Conservation (phyloP, 2,797 vertebrate species). For the Coluber constrictor region DNA sequence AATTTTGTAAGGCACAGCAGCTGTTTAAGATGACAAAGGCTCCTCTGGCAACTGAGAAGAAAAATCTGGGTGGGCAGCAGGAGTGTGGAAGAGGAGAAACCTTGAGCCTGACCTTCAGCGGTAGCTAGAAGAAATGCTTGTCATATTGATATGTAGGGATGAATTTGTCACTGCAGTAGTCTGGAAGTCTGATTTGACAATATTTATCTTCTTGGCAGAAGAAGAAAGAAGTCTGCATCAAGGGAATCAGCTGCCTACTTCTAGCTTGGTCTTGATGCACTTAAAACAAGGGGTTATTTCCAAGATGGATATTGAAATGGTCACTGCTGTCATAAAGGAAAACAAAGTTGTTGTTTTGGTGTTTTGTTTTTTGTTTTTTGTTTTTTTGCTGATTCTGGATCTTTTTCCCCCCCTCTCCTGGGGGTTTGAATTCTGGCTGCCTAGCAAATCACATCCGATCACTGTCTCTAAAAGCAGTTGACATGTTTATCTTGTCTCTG, state of each 20-base stretch:
- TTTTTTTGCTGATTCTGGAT: conserved; percentile 23
- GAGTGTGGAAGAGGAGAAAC: neutral
- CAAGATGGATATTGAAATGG: neutral
- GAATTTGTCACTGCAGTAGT: conserved; percentile 58
- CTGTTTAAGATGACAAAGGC: neutral
- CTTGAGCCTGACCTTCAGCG: conserved; percentile 30
- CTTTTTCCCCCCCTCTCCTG: neutral
- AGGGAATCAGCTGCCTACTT: conserved; percentile 31
- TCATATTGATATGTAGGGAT: conserved; percentile 54
- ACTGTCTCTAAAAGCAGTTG: conserved; percentile 25
- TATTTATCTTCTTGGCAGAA: conserved; percentile 58
- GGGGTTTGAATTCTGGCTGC: conserved; percentile 18
- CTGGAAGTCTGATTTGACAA: conserved; percentile 55
- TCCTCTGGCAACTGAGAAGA: conserved; percentile 23
- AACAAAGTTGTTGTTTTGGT: neutral
- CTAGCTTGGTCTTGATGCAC: conserved; percentile 10
- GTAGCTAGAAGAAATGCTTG: conserved; percentile 51
- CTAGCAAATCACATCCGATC: conserved; percentile 16
- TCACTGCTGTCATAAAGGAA: neutral
- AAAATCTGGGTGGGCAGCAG: neutral
- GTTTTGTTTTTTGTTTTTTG: neutral
- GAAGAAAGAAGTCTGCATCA: conserved; percentile 4
- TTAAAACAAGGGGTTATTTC: conserved; percentile 30
- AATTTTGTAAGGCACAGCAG: conserved; percentile 20
- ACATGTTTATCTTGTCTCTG: conserved; percentile 4